Evolutionary conservation across 2,888 invertebrate genomes (phyloP), one percentile per base, ranked within the genome.

Genomic region (Poecilobothrus nobilitatus): DNA sequence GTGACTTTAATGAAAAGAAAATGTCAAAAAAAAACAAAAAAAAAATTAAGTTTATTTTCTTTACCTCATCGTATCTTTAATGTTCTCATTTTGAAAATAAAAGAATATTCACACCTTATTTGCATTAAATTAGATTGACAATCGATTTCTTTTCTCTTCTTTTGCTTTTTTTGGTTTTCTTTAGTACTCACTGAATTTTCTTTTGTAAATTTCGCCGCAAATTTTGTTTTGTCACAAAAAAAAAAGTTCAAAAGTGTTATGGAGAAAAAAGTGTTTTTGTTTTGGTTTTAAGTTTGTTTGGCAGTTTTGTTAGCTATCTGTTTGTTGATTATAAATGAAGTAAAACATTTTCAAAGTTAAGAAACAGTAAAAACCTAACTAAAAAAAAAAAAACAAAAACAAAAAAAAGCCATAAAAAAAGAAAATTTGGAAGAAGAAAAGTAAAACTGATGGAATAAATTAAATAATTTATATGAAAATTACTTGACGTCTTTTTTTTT

Each of bases 81-180:
- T 53, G 15, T 53, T 53, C 53, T 53, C 18, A 53, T 53, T 53
- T 53, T 18, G 18, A 18, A 53, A 53, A 53, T 53, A 53, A 53
- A 53, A 53, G 53, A 53, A 53, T 53, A 53, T 53, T 53, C 53
- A 53, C 53, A 53, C 53, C 53, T 53, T 53, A 53, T 53, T 53
- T 53, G 53, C 53, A 53, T 53, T 53, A 53, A 53, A 53, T 53
- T 53, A 53, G 53, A 53, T 53, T 53, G 53, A 53, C 53, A 53
- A 53, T 53, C 18, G 53, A 15, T 15, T 53, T 12, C 18, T n/a
- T 18, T 18, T 18, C 6, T 53, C 15, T n/a, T 12, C n/a, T n/a
- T 53, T 15, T 6, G 18, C n/a, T 18, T 41, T 41, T 6, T 8
- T 41, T 41, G 2, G 1, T 8, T 41, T 41, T 41, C 41, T 12